A percentile compares a stretch with the other conserved stretches of the same genome.
These are phyloP conservation scores for Distichodus sexfasciatus DNA, from an alignment of 2,797 vertebrate species.

Conservation along the genomic window DNA sequence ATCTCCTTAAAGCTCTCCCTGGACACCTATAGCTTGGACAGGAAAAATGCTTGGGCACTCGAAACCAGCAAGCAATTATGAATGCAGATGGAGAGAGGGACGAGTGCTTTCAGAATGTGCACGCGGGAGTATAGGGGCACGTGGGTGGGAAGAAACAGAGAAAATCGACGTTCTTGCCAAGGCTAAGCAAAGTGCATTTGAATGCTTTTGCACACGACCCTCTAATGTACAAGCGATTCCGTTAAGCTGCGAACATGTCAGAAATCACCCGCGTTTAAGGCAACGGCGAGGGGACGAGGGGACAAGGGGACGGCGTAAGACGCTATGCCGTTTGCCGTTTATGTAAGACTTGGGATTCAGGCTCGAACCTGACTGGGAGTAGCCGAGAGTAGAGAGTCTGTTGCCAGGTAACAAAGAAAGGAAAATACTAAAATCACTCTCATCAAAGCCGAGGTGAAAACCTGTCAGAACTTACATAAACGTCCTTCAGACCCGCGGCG, in stretches of 20 bases:
- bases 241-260: slow-evolving; percentile 12
- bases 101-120: slow-evolving; percentile 42
- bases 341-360: slow-evolving; percentile 61
- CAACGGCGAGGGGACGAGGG: neutral
- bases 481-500: slow-evolving; percentile 62
- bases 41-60: slow-evolving; percentile 3
- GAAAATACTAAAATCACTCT: slow-evolving; percentile 73
- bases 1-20: neutral
- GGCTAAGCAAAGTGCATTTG: slow-evolving; percentile 16
- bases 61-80: slow-evolving; percentile 41
- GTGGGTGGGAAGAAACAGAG: slow-evolving; percentile 43
- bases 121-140: slow-evolving; percentile 40
- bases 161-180: slow-evolving; percentile 37
- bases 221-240: slow-evolving; percentile 30
- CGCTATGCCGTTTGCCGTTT: slow-evolving; percentile 21
- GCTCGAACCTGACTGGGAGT: slow-evolving; percentile 66
- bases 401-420: slow-evolving; percentile 80
- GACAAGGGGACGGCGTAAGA: neutral
- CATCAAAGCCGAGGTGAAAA: slow-evolving; percentile 71
- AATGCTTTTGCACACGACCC: slow-evolving; percentile 10
- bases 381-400: slow-evolving; percentile 69
- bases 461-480: slow-evolving; percentile 77
- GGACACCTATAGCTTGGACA: slow-evolving; percentile 12
- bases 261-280: slow-evolving; percentile 15
- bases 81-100: slow-evolving; percentile 32